Conservation (phyloP, 2,888 invertebrate species). For the Furcula furcula region DNA sequence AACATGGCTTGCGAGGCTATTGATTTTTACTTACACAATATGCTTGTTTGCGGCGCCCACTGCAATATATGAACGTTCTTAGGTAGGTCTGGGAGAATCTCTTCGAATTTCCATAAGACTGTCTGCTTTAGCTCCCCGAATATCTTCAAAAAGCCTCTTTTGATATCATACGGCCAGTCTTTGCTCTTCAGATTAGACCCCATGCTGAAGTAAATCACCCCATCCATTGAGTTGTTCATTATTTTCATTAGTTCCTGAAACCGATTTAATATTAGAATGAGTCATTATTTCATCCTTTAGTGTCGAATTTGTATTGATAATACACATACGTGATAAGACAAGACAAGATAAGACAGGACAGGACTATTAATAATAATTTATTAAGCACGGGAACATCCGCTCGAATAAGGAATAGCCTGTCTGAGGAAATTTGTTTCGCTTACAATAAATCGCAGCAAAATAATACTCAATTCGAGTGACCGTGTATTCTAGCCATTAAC, state of each 20-base stretch:
- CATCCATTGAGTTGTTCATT: conserved; percentile 60
- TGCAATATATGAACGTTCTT: conserved; percentile 61
- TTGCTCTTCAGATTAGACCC: conserved; percentile 63
- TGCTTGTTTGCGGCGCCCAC: conserved; percentile 63
- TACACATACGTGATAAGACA: no score
- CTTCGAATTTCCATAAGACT: conserved; percentile 75
- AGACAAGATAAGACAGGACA: no score
- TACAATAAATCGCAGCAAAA: no score
- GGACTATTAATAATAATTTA: no score
- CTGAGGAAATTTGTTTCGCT: no score
- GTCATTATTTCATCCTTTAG: no score
- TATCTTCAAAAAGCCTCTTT: conserved; percentile 46
- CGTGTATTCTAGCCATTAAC: no score
- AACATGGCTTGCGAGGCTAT: no score
- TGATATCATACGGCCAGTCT: conserved; percentile 47
- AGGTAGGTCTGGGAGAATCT: conserved; percentile 45
- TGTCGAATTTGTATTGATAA: no score
- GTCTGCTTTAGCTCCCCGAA: conserved; percentile 67
- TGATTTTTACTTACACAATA: conserved; percentile 15
- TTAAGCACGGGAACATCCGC: no score
- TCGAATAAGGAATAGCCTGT: no score
- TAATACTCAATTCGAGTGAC: no score
- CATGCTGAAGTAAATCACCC: conserved; percentile 76
- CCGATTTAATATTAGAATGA: not conserved
- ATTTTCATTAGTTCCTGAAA: conserved; percentile 56